Evolutionary conservation across 2,113 vertebrate species (phyloP).

Genomic region (Todiramphus saurophagus): DNA sequence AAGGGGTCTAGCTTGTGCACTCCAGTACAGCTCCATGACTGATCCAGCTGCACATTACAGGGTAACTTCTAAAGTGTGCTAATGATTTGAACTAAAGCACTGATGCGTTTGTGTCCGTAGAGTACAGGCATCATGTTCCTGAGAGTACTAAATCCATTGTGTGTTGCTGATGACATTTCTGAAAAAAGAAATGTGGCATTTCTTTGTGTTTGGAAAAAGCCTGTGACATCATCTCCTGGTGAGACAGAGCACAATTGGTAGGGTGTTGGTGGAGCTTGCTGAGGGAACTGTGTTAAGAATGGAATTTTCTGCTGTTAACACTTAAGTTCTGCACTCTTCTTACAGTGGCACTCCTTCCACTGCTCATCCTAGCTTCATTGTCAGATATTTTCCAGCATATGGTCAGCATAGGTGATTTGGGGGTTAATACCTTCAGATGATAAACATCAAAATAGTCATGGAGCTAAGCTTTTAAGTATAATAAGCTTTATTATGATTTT

Average conservation of each 20-base stretch:
- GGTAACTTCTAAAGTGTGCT: not conserved
- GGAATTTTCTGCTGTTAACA: not conserved
- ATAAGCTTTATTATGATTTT: not conserved
- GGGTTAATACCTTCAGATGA: not conserved
- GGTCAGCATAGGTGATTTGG: not conserved
- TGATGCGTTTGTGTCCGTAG: not conserved
- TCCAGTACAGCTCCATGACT: not conserved
- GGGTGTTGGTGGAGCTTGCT: not conserved
- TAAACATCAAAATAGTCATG: not conserved
- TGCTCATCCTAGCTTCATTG: not conserved
- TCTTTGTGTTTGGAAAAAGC: not conserved
- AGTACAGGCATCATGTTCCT: not conserved
- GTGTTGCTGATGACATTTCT: not conserved
- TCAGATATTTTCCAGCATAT: no score
- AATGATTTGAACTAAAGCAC: not conserved
- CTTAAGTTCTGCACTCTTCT: not conserved
- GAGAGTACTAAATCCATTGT: not conserved
- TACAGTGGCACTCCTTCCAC: not conserved
- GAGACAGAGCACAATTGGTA: rapidly evolving
- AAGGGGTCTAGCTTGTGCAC: not conserved
- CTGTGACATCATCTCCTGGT: not conserved
- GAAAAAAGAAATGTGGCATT: not conserved
- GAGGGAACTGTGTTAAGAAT: not conserved
- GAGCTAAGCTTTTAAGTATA: not conserved
- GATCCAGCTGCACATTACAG: rapidly evolving